Conservation (phyloP, 2,797 vertebrate species). For the Eulemur mongoz region DNA sequence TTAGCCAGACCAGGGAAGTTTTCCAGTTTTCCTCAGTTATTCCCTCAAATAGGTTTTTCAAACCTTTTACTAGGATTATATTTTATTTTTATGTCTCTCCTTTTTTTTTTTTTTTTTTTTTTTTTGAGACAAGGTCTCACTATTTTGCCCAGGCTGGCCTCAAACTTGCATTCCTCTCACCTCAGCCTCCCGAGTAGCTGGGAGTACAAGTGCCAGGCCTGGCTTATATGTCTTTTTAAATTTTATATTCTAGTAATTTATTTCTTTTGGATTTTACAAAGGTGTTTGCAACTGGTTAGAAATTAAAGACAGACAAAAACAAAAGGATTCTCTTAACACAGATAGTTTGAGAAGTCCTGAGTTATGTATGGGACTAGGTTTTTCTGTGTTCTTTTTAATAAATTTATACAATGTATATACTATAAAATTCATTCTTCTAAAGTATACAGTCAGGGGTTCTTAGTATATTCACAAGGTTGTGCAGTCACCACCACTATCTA, state of each 20-base stretch:
- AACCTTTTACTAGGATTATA: too few species aligned
- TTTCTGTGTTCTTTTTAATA: neutral
- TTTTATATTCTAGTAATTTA: neutral
- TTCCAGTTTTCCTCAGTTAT: too few species aligned
- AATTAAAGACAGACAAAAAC: neutral
- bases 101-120: too few species aligned
- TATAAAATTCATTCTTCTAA: neutral
- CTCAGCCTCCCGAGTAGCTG: too few species aligned
- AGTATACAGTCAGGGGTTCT: neutral
- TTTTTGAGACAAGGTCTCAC: too few species aligned
- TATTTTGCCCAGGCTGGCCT: too few species aligned
- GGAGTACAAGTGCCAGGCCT: too few species aligned
- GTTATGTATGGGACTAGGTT: neutral
- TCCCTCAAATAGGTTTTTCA: too few species aligned
- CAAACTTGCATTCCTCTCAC: too few species aligned
- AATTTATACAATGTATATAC: neutral
- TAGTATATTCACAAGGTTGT: neutral
- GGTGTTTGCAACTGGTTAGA: neutral
- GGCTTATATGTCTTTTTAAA: neutral
- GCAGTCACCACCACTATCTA: too few species aligned
- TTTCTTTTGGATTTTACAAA: neutral
- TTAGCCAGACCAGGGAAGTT: too few species aligned
- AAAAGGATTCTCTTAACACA: neutral
- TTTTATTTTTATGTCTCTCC: too few species aligned
- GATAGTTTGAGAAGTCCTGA: neutral